Percentiles rank a stretch among this genome's conserved stretches.
Evolutionary conservation across 2,113 vertebrate genomes (phyloP).

Genomic region (Panthera uncia): DNA sequence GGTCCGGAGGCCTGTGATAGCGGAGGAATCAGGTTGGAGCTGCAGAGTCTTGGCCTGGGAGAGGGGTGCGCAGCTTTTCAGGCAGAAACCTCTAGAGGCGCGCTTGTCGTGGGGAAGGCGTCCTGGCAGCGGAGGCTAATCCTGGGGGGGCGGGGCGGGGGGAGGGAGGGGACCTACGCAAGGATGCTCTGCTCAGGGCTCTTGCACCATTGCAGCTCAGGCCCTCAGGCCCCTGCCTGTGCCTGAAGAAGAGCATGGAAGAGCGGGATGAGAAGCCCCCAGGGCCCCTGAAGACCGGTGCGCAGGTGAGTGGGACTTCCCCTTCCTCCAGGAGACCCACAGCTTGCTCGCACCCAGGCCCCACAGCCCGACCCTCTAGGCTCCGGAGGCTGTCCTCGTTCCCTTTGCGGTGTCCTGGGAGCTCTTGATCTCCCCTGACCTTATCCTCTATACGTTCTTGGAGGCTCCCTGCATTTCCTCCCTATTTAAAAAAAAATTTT

Average conservation of each 20-base stretch:
- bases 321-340: not conserved
- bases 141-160: not conserved
- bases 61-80: not conserved
- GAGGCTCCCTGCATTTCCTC: not conserved
- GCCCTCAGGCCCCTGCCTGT: not conserved
- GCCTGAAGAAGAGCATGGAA: slow-evolving; percentile 53
- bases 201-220: not conserved
- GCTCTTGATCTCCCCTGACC: not conserved
- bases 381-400: not conserved
- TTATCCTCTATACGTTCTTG: not conserved
- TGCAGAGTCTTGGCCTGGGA: not conserved
- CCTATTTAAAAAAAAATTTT: too few species aligned
- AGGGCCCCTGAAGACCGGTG: not conserved
- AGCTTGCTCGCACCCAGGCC: not conserved
- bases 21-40: not conserved
- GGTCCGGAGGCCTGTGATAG: not conserved
- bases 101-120: not conserved
- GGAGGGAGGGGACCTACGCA: rapidly evolving
- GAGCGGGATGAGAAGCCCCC: slow-evolving; percentile 24
- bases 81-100: not conserved
- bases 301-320: slow-evolving; percentile 24
- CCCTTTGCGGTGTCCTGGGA: not conserved
- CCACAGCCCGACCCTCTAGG: not conserved
- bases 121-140: not conserved
- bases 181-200: not conserved